Base-by-base conservation (phyloP, 2,888 invertebrate species). In the Tenthredo distinguenda region DNA sequence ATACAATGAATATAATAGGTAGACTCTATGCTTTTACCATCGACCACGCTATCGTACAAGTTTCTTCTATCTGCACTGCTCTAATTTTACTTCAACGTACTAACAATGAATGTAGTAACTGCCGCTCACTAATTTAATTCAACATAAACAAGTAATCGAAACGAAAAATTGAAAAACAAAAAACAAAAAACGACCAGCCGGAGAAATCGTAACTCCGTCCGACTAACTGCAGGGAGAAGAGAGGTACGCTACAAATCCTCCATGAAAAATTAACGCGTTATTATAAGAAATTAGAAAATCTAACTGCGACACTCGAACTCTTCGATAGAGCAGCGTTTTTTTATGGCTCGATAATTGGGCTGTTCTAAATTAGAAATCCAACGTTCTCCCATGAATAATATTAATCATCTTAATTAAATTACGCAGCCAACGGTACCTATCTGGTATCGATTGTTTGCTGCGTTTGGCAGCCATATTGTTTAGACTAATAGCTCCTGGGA, bases 381-480 rank as follows among this genome's bases (percentile, higher is more conserved):
- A 47, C 74, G 50, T 85, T 85, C 83, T 82, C 85, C 62, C 74
- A 58, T 83, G 86, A 86, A 87, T 89, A 89, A 87, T 87, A 89
- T 89, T 89, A 90, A 90, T 90, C 89, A 89, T 89, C 90, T 90
- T 91, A 89, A 91, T 91, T 91, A 89, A 90, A 90, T 91, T 90
- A 90, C 88, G 88, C 89, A 88, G 88, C 88, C 87, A 88, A 86
- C 88, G 88, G 87, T 87, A 89, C 89, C 88, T 87, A 88, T 87
- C 86, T 88, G 87, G 89, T 91, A 92, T 92, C 91, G 92, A 92
- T 93, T 92, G 90, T 90, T 91, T 88, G 90, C 92, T 90, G 91
- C 92, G 90, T 93, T 92, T 92, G 92, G 91, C 92, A 92, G 92
- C 91, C 92, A 91, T 92, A 92, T 92, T 92, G 92, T 92, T 92